Percentiles rank a stretch among this genome's conserved stretches.
Conservation (phyloP, 2,113 vertebrate species). For the Chloroceryle aenea region DNA sequence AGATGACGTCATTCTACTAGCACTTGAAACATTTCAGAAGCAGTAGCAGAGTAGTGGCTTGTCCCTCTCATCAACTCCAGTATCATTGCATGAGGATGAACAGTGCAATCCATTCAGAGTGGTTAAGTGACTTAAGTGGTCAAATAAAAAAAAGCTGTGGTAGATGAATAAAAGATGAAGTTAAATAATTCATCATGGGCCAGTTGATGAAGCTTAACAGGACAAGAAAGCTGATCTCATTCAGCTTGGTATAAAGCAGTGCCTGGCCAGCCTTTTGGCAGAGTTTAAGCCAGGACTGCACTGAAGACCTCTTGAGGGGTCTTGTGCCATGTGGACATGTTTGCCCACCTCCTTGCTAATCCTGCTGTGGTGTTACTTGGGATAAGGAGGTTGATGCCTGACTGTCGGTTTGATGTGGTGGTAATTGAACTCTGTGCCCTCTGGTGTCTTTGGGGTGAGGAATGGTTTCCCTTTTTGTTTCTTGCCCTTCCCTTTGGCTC, state of each 20-base stretch:
- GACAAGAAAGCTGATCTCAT: background rate
- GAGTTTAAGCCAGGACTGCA: background rate
- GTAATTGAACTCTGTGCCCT: background rate
- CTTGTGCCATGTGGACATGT: background rate
- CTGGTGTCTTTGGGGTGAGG: background rate
- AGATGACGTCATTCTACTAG: background rate
- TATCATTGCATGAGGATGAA: background rate
- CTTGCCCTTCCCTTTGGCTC: background rate
- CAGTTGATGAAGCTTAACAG: background rate
- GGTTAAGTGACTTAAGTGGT: conserved; percentile 10
- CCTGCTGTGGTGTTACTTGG: background rate
- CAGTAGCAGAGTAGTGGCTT: background rate
- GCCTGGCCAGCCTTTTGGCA: background rate
- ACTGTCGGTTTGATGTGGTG: background rate
- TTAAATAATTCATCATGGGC: background rate
- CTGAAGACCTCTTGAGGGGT: background rate
- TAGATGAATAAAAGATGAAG: conserved; percentile 30
- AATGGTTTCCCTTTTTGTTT: background rate
- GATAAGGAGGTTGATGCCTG: background rate
- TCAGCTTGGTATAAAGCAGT: background rate
- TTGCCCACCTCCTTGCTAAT: background rate
- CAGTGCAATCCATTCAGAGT: background rate
- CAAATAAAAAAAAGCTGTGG: background rate
- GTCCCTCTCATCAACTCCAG: background rate
- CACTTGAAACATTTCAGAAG: background rate